Evolutionary conservation across 2,888 invertebrate species (phyloP).

Genomic region (Meiosimyza platycephala): DNA sequence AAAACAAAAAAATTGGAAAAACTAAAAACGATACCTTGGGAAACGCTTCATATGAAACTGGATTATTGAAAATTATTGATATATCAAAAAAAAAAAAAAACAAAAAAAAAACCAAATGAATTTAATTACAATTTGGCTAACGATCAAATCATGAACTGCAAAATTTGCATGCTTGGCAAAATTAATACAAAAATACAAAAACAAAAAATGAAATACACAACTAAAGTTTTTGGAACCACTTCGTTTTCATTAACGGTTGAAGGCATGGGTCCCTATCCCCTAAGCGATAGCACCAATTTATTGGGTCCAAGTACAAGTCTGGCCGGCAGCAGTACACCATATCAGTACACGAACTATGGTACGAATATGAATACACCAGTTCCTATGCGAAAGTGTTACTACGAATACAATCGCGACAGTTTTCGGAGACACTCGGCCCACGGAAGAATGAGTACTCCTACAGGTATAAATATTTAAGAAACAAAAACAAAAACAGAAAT

Average conservation of each 20-base stretch:
- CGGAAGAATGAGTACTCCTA: constrained; percentile 66
- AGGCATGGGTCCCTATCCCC: constrained; percentile 69
- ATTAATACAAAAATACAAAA: constrained; percentile 47
- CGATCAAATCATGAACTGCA: constrained; percentile 37
- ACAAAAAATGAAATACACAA: constrained; percentile 43
- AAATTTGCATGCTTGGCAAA: constrained; percentile 42
- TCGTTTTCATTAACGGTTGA: constrained; percentile 68
- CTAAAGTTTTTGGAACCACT: constrained; percentile 68
- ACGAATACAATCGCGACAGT: constrained; percentile 64
- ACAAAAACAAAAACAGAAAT: constrained; percentile 27
- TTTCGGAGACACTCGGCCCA: constrained; percentile 68
- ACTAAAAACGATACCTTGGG: constrained; percentile 40
- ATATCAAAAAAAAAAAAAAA: constrained; percentile 38
- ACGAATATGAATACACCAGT: constrained; percentile 67
- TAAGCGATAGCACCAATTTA: constrained; percentile 68
- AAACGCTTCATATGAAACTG: constrained; percentile 52
- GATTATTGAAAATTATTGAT: constrained; percentile 24
- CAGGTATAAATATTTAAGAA: constrained; percentile 52
- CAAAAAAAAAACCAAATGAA: constrained; percentile 42
- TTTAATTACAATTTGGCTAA: constrained; percentile 33
- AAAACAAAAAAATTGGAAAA: constrained; percentile 40
- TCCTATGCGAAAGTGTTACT: constrained; percentile 66
- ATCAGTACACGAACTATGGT: constrained; percentile 65
- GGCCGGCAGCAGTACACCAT: constrained; percentile 60
- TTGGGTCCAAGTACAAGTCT: constrained; percentile 65